Percentiles rank a stretch among this genome's conserved stretches.
Evolutionary conservation across 1,140 invertebrate genomes (phyloP).

Genomic region (Ceratitis capitata): DNA sequence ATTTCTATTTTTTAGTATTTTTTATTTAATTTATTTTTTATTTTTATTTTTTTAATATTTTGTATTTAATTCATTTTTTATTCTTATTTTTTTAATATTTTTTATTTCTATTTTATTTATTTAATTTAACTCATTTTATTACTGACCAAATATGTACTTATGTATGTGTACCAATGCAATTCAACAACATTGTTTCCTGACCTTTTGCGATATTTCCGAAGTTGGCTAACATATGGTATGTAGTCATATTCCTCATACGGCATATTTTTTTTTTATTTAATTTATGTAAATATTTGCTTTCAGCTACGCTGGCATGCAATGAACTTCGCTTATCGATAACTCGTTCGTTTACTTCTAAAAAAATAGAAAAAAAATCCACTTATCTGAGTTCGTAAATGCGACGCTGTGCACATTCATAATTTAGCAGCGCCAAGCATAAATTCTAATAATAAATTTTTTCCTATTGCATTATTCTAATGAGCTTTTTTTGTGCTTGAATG

Average conservation of each 20-base stretch:
- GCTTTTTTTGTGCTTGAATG: neutral
- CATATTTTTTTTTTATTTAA: too few species aligned
- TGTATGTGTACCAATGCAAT: too few species aligned
- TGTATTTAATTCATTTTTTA: too few species aligned
- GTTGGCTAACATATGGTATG: neutral
- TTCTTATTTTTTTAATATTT: too few species aligned
- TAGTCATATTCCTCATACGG: neutral
- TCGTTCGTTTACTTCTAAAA: neutral
- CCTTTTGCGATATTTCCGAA: neutral
- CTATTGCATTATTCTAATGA: neutral
- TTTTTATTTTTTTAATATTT: too few species aligned
- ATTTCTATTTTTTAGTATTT: too few species aligned
- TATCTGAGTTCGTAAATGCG: neutral
- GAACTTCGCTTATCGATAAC: neutral
- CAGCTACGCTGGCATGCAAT: neutral
- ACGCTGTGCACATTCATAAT: too few species aligned
- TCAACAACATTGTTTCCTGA: neutral
- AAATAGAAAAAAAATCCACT: neutral
- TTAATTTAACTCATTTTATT: too few species aligned
- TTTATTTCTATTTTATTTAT: too few species aligned
- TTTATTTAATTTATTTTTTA: too few species aligned
- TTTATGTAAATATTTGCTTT: neutral
- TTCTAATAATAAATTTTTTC: neutral
- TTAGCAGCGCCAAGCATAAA: too few species aligned
- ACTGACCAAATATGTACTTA: too few species aligned